Evolutionary conservation across 2,797 vertebrate species (phyloP).

Genomic region (Anas flavirostris): DNA sequence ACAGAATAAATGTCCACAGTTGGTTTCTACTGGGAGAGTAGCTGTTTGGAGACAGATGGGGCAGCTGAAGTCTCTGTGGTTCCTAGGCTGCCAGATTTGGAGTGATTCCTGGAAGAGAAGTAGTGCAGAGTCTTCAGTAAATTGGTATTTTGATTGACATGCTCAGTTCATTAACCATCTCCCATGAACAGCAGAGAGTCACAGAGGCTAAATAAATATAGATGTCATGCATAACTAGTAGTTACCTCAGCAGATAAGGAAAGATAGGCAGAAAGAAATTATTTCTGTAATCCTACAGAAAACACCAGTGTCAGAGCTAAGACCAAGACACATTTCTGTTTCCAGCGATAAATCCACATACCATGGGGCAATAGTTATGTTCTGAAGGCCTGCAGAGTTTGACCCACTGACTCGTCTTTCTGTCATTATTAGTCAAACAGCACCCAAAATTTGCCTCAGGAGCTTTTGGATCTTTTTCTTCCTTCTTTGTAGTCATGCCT

Average conservation of each 20-base stretch:
- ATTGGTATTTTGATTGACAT: not conserved
- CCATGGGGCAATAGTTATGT: not conserved
- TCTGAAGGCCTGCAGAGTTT: not conserved
- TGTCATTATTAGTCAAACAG: not conserved
- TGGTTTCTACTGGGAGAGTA: slow-evolving; percentile 85
- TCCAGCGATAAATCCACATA: not conserved
- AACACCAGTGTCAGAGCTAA: not conserved
- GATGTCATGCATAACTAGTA: not conserved
- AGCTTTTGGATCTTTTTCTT: not conserved
- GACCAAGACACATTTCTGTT: not conserved
- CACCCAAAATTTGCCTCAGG: not conserved
- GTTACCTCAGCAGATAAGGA: not conserved
- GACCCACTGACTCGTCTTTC: not conserved
- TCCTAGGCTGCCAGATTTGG: slow-evolving; percentile 52
- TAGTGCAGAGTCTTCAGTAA: not conserved
- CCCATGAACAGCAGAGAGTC: not conserved
- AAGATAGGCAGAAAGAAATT: not conserved
- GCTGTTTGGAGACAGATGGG: slow-evolving; percentile 85
- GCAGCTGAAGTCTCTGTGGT: slow-evolving; percentile 79
- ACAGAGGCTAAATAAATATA: not conserved
- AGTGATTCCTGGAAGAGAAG: slow-evolving; percentile 45
- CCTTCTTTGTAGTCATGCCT: not conserved
- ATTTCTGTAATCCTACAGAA: not conserved
- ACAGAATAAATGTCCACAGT: slow-evolving; percentile 89
- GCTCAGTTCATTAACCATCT: not conserved